Evolutionary conservation across 1,140 invertebrate genomes (phyloP).

Genomic region (Diorhabda elongata): DNA sequence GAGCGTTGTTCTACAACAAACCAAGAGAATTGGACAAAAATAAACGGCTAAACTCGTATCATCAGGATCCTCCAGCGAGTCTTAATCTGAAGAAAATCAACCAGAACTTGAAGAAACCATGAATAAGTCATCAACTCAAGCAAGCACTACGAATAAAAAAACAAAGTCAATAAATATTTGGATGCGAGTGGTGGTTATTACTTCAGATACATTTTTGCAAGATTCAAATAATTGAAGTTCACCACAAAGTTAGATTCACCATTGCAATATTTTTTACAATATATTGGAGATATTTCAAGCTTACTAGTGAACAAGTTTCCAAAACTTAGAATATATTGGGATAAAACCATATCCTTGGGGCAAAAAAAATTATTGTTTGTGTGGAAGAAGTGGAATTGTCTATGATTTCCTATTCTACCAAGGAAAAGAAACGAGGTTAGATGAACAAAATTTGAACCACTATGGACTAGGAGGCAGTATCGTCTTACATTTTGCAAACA

Average conservation of each 20-base stretch:
- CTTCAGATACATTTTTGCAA: too few relatives aligned
- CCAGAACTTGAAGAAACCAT: too few relatives aligned
- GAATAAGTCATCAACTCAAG: too few relatives aligned
- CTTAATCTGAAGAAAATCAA: too few relatives aligned
- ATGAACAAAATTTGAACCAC: constrained; percentile 2
- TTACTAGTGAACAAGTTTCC: constrained; percentile 28
- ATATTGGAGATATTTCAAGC: not conserved
- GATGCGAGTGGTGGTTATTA: too few relatives aligned
- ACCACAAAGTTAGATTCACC: constrained; percentile 11
- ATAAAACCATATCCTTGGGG: constrained; percentile 25
- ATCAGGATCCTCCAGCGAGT: too few relatives aligned
- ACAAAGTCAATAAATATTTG: too few relatives aligned
- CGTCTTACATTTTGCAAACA: constrained; percentile 33
- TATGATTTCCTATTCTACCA: constrained; percentile 28
- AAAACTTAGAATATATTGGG: constrained; percentile 25
- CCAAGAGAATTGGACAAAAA: too few relatives aligned
- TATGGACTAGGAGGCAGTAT: constrained; percentile 17
- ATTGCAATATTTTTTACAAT: constrained; percentile 10
- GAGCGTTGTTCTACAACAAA: too few relatives aligned
- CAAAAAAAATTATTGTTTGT: constrained; percentile 22
- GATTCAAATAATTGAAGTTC: not conserved
- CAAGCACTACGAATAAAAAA: too few relatives aligned
- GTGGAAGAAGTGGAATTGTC: constrained; percentile 16
- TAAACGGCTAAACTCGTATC: too few relatives aligned
- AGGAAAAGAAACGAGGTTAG: constrained; percentile 18